phyloP scores from a whole-genome alignment of 2,888 invertebrate species.

The Petrolisthes manimaculis region DNA sequence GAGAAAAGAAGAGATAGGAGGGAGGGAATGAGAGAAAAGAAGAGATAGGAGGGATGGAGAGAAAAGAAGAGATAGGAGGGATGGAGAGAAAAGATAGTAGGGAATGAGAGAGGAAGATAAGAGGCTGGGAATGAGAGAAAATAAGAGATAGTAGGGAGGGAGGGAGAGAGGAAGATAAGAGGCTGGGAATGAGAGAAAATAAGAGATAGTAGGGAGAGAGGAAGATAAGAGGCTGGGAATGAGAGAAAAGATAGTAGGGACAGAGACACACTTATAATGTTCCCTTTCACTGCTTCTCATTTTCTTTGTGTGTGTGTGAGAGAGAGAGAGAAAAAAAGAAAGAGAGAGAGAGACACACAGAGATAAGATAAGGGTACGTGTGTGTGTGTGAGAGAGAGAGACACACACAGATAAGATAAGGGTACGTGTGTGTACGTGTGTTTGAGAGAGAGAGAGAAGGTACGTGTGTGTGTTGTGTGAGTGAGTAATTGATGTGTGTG shows the following conservation, averaged over 20 bases:
- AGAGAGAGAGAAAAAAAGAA: constrained; percentile 18
- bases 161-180: not conserved
- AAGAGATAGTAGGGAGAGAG: too few species aligned
- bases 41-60: not conserved
- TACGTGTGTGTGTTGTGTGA: not conserved
- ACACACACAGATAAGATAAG: not conserved
- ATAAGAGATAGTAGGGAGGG: not conserved
- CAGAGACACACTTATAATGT: too few species aligned
- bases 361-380: too few species aligned
- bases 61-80: not conserved
- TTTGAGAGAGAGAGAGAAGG: not conserved
- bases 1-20: not conserved
- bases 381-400: constrained; percentile 18
- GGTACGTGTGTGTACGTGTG: not conserved
- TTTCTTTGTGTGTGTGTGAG: not conserved
- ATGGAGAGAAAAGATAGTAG: not conserved
- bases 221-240: too few species aligned
- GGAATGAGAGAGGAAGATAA: not conserved
- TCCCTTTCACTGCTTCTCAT: not conserved
- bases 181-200: not conserved
- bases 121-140: not conserved
- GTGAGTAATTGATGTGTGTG: not conserved
- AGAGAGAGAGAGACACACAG: constrained; percentile 9
- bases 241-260: too few species aligned
- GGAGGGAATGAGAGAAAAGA: not conserved